phyloP scores from a whole-genome alignment of 2,888 invertebrate genomes.

The Acanthopleura granulata region DNA sequence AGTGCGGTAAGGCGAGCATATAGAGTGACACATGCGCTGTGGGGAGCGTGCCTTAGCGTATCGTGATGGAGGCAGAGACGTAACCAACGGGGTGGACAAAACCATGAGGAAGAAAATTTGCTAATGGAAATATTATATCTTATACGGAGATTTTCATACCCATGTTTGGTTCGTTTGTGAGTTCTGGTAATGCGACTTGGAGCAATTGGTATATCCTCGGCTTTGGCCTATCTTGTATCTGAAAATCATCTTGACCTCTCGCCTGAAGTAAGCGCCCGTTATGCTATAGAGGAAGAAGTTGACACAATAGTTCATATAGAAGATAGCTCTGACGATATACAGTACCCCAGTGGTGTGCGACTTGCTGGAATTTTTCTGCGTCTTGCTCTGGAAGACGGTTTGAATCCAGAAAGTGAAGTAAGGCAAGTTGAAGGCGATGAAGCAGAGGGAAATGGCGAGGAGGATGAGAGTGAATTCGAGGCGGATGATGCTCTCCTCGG shows the following conservation, averaged over 20 bases:
- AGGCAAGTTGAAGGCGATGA: slow-evolving; percentile 63
- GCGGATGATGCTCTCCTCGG: slow-evolving; percentile 54
- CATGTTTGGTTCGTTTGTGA: not conserved
- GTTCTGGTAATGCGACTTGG: not conserved
- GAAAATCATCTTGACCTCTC: slow-evolving; percentile 35
- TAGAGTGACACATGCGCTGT: no score
- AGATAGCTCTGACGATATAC: slow-evolving; percentile 54
- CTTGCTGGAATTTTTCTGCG: slow-evolving; percentile 23
- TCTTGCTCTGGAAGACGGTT: slow-evolving; percentile 13
- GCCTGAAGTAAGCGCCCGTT: slow-evolving; percentile 60
- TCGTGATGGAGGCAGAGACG: no score
- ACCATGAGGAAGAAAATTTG: not conserved
- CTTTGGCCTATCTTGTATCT: not conserved
- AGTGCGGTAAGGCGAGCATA: no score
- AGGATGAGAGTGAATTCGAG: slow-evolving; percentile 63
- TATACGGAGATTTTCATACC: not conserved
- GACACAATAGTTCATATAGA: slow-evolving; percentile 62
- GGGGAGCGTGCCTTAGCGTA: no score
- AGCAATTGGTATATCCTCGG: not conserved
- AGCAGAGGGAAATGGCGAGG: slow-evolving; percentile 61
- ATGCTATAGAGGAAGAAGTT: slow-evolving; percentile 65
- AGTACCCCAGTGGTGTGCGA: slow-evolving; percentile 42
- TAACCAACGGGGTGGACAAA: not conserved
- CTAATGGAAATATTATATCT: not conserved
- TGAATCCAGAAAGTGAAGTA: slow-evolving; percentile 58